Evolutionary conservation across 1,140 invertebrate species (phyloP), one percentile per base, ranked within the genome.

Genomic region (Octopus sinensis): DNA sequence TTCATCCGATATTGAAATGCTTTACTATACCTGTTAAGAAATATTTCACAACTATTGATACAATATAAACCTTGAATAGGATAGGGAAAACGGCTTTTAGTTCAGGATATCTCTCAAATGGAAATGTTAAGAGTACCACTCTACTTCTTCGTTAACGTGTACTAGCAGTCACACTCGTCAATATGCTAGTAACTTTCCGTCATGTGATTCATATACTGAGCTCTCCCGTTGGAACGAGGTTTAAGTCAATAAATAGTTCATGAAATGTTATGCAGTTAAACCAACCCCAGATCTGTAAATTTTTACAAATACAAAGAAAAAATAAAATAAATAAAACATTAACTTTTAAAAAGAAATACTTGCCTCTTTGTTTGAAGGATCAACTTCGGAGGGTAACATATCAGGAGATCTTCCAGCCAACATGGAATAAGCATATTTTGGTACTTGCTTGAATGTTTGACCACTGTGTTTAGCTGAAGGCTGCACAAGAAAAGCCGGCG

Each of bases 301-400:
- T 62, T 12, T 9, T 12, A 62, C 17, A 62, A 17, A 62, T 62
- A 9, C 56, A 62, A 62, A 62, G 4, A 62, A 62, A 62, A 62
- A 12, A 62, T 17, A 17, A 9, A 9, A 62, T 62, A 62, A 62
- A 12, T 17, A 62, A 17, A 17, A 12, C 17, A 12, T 62, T 17
- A 62, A 12, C 17, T 9, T 17, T 12, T 17, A 54, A 54, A n/a
- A 17, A 79, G 56, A 13, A 56, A 9, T 10, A 71, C 81, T 87
- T 91, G 95, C 93, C 93, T 98, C 96, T 92, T 96, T 96, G 76
- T 93, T 92, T 1, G 94, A 92, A 0, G 96, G 94, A 90, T 97
- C 94, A 3, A 98, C 94, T 82, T 94, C 95, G 0, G 91, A 86
- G 0, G 96, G 96, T 52, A 97, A 90, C 86, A 96, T 94, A 82